A percentile compares a stretch with the other conserved stretches of the same genome.
These are phyloP conservation scores for Dicycla oo DNA, from an alignment of 2,888 invertebrate genomes.

Conservation along the genomic window DNA sequence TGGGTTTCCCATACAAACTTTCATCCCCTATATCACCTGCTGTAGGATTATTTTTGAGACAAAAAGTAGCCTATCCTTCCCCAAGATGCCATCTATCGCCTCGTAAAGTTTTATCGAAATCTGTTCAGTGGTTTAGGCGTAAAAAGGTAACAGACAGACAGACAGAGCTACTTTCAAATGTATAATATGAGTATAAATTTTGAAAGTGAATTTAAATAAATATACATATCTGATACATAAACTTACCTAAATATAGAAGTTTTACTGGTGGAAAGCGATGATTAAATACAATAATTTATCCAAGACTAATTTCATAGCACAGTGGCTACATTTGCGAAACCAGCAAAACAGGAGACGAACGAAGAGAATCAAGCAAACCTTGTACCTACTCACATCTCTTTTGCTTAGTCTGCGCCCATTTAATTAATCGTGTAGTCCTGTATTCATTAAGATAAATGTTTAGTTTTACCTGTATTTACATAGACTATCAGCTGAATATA, in stretches of 20 bases:
- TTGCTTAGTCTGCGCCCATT: constrained; percentile 23
- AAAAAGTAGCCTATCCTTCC: too few relatives aligned
- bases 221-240: neutral
- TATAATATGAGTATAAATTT: too few relatives aligned
- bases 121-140: too few relatives aligned
- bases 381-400: constrained; percentile 26
- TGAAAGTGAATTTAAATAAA: neutral
- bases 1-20: too few relatives aligned
- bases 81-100: too few relatives aligned
- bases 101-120: too few relatives aligned
- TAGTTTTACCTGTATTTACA: constrained; percentile 36
- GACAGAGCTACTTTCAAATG: too few relatives aligned
- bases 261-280: neutral
- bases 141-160: too few relatives aligned
- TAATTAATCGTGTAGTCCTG: constrained; percentile 29
- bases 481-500: constrained; percentile 9
- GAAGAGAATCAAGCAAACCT: constrained; percentile 6
- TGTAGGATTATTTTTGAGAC: too few relatives aligned
- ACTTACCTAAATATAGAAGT: neutral
- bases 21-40: too few relatives aligned
- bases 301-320: constrained; percentile 13
- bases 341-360: too few relatives aligned
- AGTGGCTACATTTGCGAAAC: constrained; percentile 3
- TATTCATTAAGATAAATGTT: constrained; percentile 36
- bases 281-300: constrained; percentile 27